phyloP scores from a whole-genome alignment of 2,113 vertebrate species.

The Ptyas mucosa region DNA sequence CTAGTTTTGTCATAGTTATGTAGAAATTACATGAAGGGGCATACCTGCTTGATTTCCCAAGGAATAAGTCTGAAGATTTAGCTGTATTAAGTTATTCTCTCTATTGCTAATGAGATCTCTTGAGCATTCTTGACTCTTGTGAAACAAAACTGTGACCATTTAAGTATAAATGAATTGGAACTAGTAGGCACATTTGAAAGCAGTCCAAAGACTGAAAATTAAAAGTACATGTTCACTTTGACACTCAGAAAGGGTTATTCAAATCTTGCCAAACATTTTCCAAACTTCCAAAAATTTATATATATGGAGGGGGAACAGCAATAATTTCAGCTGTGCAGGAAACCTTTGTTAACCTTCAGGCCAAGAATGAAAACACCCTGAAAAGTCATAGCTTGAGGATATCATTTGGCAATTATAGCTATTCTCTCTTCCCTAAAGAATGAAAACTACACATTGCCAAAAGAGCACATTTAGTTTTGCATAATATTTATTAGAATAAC shows the following conservation, averaged over 20 bases:
- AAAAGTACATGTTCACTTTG: constrained; percentile 1
- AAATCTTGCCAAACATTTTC: constrained; percentile 38
- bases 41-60: constrained; percentile 35
- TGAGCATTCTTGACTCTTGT: constrained; percentile 46
- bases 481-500: neutral
- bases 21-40: constrained; percentile 22
- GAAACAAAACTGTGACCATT: constrained; percentile 54
- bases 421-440: neutral
- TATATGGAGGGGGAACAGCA: neutral
- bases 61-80: neutral
- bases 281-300: neutral
- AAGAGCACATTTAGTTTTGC: neutral
- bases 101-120: constrained; percentile 56
- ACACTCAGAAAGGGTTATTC: constrained; percentile 6
- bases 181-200: constrained; percentile 38
- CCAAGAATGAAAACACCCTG: neutral
- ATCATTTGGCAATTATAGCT: neutral
- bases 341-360: neutral
- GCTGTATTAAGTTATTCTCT: constrained; percentile 32
- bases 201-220: constrained; percentile 23
- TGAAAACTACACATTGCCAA: neutral
- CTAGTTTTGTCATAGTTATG: neutral
- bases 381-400: neutral
- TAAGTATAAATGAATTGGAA: constrained; percentile 57
- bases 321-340: neutral